Evolutionary conservation across 2,113 vertebrate species (phyloP).

Genomic region (Phylloscopus trochiloides): DNA sequence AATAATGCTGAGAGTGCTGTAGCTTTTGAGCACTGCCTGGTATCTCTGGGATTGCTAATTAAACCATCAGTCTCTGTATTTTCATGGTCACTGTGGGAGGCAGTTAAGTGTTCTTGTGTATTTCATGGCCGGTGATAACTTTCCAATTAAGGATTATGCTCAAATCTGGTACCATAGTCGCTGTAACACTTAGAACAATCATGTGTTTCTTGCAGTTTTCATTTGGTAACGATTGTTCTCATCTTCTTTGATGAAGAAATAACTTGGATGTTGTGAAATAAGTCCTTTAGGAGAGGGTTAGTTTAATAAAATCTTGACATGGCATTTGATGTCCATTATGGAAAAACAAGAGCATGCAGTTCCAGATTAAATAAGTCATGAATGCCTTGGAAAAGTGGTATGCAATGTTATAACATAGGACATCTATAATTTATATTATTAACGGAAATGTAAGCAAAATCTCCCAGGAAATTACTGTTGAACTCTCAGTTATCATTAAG

Average conservation of each 20-base stretch:
- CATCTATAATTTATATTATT: neutral
- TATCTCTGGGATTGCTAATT: constrained; percentile 35
- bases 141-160: constrained; percentile 35
- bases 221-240: neutral
- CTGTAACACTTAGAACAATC: neutral
- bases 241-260: neutral
- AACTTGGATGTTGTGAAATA: neutral
- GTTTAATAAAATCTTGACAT: neutral
- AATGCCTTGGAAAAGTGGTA: neutral
- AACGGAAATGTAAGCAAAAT: neutral
- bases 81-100: constrained; percentile 19
- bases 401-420: neutral
- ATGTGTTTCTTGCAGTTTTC: neutral
- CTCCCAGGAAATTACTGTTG: neutral
- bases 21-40: neutral
- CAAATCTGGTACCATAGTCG: neutral
- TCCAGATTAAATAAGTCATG: neutral
- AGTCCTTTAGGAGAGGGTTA: neutral
- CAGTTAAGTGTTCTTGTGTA: constrained; percentile 1
- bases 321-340: neutral
- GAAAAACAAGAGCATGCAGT: neutral
- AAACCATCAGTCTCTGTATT: constrained; percentile 41
- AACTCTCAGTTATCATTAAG: neutral
- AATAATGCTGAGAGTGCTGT: neutral
- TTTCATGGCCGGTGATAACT: constrained; percentile 25